phyloP scores from a whole-genome alignment of 2,888 invertebrate species.

The Sarcophaga carnaria region DNA sequence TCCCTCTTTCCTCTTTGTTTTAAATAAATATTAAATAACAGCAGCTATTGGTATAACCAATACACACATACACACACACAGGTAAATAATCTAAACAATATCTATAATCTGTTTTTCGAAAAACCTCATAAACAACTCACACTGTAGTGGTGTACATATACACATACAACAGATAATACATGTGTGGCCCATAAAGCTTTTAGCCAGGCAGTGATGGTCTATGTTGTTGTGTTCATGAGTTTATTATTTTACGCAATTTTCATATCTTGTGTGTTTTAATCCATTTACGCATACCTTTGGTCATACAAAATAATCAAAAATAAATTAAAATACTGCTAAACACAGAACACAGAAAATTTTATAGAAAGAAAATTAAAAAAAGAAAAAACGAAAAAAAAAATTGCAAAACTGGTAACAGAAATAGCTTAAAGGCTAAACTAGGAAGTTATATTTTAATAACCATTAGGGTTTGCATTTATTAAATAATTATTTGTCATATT shows the following conservation, averaged over 20 bases:
- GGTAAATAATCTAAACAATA: constrained; percentile 65
- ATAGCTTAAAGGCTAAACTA: background rate
- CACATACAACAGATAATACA: too few relatives aligned
- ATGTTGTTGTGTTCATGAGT: background rate
- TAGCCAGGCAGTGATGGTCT: background rate
- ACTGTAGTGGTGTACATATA: background rate
- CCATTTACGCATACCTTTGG: background rate
- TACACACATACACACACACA: constrained; percentile 31
- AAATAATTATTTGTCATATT: background rate
- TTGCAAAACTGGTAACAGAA: background rate
- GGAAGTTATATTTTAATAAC: background rate
- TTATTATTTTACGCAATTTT: constrained; percentile 8
- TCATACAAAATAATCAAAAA: background rate
- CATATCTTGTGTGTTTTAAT: constrained; percentile 9
- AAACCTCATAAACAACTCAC: constrained; percentile 61
- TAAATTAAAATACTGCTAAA: background rate
- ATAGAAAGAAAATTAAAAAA: background rate
- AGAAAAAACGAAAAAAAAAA: background rate
- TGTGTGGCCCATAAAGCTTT: too few relatives aligned
- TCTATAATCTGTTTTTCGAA: constrained; percentile 62
- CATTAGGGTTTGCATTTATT: background rate
- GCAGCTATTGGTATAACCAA: background rate
- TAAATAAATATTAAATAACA: background rate
- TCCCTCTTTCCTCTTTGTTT: background rate
- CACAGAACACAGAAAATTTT: background rate